These are phyloP conservation scores for Aphelinus atriplicis DNA, from an alignment of 1,140 invertebrate species.

Conservation along the genomic window DNA sequence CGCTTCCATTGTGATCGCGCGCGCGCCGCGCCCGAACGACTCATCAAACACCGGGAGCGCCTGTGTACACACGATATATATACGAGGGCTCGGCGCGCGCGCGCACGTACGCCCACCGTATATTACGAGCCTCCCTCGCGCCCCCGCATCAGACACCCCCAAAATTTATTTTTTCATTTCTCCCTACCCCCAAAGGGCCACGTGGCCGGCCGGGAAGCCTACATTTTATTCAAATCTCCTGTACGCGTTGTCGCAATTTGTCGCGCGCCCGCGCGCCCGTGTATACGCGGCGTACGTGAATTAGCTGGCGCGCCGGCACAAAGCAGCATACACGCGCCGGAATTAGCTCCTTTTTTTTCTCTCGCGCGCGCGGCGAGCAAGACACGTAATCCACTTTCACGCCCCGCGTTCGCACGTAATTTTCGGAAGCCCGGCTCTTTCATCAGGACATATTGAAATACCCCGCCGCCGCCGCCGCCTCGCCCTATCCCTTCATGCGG, in stretches of 20 bases:
- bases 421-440: conserved; percentile 20
- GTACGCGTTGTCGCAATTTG: conserved; percentile 28
- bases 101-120: too few species aligned
- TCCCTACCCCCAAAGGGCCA: too few species aligned
- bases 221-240: conserved; percentile 36
- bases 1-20: too few species aligned
- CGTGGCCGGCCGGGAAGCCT: not conserved
- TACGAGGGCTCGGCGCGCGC: too few species aligned
- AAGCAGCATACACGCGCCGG: not conserved
- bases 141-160: too few species aligned
- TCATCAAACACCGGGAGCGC: too few species aligned
- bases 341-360: conserved; percentile 22
- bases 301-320: conserved; percentile 1
- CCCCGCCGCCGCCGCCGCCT: not conserved
- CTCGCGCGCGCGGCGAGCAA: not conserved
- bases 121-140: too few species aligned
- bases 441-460: conserved; percentile 31
- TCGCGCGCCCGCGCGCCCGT: conserved; percentile 22
- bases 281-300: conserved; percentile 1
- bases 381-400: conserved; percentile 27
- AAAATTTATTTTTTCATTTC: too few species aligned
- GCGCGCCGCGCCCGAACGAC: too few species aligned
- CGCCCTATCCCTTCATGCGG: too few species aligned
- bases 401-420: conserved; percentile 15
- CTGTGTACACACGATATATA: too few species aligned